Base-by-base conservation (phyloP, 2,113 vertebrate species). In the Chloropsis hardwickii region DNA sequence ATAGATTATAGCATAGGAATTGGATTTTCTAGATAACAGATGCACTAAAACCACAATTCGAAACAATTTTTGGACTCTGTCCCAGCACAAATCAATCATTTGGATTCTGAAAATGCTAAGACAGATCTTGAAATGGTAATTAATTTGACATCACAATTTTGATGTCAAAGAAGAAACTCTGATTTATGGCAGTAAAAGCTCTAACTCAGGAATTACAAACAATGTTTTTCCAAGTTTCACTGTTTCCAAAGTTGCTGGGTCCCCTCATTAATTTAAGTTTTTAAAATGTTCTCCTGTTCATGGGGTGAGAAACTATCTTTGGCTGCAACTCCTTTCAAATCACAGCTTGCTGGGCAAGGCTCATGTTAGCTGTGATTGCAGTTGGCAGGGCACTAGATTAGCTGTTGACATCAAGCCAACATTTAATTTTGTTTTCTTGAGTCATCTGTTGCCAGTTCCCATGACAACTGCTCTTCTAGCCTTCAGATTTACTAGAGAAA, bases 361-460 rank as follows among this genome's bases (percentile, higher is more conserved):
- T 90, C 54, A 2, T 77, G 90, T 90, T 96, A 94, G 78, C 90
- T 95, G 92, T 96, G 96, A 97, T 96, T 96, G 94, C 88, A 93
- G 92, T 88, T 97, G 96, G 96, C 96, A 96, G 85, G 92, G 88
- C 95, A 95, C 91, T 96, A 88, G 94, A 97, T 97, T 94, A 95
- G 94, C 76, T 94, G 86, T 86, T 97, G 95, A 97, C 51, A 97
- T 86, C 85, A 86, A 95, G 96, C 96, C 96, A 97, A 95, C 96
- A 94, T 97, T 95, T 96, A 94, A 95, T 96, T 97, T 92, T 86
- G 95, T 96, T 96, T 96, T 95, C 92, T 96, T 97, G 91, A 96
- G 91, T 97, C 96, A 94, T 97, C 96, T 97, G 94, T 95, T 96
- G 88, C 95, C 92, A 92, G 95, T 96, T 96, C 56, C 95, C 91